Conservation (phyloP, 2,888 invertebrate species). For the Pyrrhopygopsis socrates region DNA sequence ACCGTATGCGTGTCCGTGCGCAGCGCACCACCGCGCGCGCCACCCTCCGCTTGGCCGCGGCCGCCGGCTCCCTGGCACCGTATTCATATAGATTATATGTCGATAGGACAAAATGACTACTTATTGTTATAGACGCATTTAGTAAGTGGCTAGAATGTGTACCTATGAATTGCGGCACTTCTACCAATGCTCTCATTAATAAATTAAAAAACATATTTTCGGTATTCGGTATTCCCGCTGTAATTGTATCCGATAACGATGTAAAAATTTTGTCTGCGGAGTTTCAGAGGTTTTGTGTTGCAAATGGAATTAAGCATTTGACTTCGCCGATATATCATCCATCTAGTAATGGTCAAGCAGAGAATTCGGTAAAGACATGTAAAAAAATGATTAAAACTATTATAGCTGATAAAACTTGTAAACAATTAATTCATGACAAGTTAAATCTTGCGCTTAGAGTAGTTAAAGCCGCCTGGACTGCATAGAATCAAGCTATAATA, state of each 20-base stretch:
- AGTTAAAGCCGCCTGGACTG: no score
- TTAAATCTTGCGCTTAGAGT: no score
- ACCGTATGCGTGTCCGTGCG: conserved; percentile 44
- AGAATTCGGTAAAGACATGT: no score
- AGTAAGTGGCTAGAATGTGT: conserved; percentile 53
- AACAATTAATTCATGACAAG: no score
- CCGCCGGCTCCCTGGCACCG: conserved; percentile 69
- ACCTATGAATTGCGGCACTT: conserved; percentile 40
- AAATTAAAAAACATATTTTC: conserved; percentile 31
- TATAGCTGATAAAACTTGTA: no score
- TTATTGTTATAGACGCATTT: conserved; percentile 52
- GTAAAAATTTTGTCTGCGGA: conserved; percentile 61
- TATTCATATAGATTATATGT: conserved; percentile 65
- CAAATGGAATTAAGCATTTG: conserved; percentile 59
- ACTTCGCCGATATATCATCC: conserved; percentile 72
- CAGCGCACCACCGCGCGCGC: conserved; percentile 32
- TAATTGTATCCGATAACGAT: conserved; percentile 17
- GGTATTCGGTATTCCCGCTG: conserved; percentile 40
- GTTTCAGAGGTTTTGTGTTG: conserved; percentile 60
- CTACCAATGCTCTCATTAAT: conserved; percentile 25
- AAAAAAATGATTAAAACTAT: no score
- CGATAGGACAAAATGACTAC: conserved; percentile 26
- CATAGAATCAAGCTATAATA: no score
- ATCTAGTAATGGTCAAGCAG: neutral
- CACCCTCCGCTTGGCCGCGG: conserved; percentile 21